Evolutionary conservation across 1,140 invertebrate species (phyloP).

Genomic region (Scylla paramamosain): DNA sequence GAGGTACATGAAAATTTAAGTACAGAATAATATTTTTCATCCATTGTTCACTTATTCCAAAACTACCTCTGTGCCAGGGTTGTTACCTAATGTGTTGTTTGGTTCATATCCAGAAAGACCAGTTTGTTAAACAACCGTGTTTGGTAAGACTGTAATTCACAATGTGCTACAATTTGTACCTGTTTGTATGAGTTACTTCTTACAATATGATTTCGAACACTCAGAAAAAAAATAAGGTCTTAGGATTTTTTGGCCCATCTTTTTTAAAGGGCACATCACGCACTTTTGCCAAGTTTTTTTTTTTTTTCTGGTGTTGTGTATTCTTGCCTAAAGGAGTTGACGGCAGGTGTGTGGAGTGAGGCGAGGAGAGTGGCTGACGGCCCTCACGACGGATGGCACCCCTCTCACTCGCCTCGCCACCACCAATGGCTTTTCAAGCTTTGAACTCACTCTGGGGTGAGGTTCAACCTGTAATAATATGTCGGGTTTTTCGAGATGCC

Average conservation of each 20-base stretch:
- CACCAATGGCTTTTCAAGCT: not conserved
- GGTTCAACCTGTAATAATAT: conserved; percentile 34
- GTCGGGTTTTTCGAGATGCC: conserved; percentile 57
- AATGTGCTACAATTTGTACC: conserved; percentile 75
- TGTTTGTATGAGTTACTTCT: conserved; percentile 67
- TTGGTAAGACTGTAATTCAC: conserved; percentile 38
- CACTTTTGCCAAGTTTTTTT: conserved; percentile 37
- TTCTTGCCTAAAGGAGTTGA: conserved; percentile 32
- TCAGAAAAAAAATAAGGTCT: not conserved
- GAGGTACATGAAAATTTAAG: not conserved
- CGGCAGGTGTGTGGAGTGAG: not conserved
- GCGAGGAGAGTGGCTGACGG: not conserved
- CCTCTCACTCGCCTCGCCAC: not conserved
- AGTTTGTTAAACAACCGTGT: not conserved
- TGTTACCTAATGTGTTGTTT: not conserved
- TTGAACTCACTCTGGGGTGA: not conserved
- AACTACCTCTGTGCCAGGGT: not conserved
- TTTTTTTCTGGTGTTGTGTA: conserved; percentile 46
- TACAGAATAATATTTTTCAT: not conserved
- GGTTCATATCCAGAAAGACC: not conserved
- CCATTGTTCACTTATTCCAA: not conserved
- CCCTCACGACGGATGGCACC: too few relatives aligned
- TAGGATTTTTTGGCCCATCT: conserved; percentile 13
- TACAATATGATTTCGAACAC: not conserved
- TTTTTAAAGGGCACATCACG: conserved; percentile 17